Evolutionary conservation across 2,113 vertebrate genomes (phyloP).

Genomic region (Choloepus hoffmanni): DNA sequence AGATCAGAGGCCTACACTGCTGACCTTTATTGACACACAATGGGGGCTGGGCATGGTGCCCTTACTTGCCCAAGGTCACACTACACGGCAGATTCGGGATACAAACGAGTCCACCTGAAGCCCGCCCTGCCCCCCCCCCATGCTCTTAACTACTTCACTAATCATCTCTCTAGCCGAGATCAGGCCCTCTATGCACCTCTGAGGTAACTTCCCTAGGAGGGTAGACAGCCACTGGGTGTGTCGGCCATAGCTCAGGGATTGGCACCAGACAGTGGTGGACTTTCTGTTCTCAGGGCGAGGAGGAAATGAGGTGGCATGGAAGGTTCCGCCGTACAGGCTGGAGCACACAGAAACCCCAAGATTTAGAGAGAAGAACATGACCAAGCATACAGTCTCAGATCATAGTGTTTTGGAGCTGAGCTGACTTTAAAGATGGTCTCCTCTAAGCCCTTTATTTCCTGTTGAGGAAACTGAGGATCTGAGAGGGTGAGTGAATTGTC

Average conservation of each 20-base stretch:
- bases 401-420: background rate
- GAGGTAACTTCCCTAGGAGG: background rate
- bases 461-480: background rate
- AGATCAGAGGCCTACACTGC: background rate
- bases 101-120: background rate
- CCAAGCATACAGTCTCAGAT: background rate
- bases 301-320: background rate
- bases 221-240: background rate
- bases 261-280: background rate
- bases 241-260: background rate
- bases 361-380: background rate
- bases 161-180: background rate
- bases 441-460: background rate
- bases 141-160: background rate
- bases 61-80: background rate
- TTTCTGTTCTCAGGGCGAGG: conserved; percentile 4
- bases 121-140: too few species aligned
- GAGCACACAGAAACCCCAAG: background rate
- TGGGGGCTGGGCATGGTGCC: background rate
- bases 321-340: background rate
- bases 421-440: background rate
- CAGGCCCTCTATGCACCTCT: background rate
- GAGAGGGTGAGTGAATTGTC: background rate
- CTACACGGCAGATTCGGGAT: background rate
- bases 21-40: background rate